These are phyloP conservation scores for Habrosyne pyritoides DNA, from an alignment of 2,888 invertebrate genomes.

Conservation along the genomic window DNA sequence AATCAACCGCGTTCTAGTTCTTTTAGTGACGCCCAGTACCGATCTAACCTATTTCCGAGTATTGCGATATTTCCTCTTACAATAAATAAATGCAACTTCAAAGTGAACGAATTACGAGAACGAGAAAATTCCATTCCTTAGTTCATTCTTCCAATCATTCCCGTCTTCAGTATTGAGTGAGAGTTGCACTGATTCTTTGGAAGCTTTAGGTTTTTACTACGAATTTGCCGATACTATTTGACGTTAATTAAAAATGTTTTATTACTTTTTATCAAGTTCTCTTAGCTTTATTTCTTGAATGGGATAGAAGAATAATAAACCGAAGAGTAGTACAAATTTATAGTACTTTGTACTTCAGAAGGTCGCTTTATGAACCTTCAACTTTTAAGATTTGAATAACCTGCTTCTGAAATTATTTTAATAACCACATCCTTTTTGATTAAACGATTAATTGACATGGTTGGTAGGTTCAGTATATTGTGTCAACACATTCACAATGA, in stretches of 20 bases:
- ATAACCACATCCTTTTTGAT: no score
- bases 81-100: constrained; percentile 9
- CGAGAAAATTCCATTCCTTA: background rate
- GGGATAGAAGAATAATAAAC: background rate
- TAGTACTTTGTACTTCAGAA: no score
- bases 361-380: no score
- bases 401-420: no score
- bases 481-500: no score
- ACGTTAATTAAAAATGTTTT: background rate
- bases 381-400: no score
- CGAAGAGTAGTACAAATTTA: no score
- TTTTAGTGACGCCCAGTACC: background rate
- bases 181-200: background rate
- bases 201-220: background rate
- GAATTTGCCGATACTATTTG: background rate
- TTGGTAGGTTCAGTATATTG: no score
- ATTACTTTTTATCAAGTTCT: background rate
- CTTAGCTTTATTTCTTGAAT: background rate
- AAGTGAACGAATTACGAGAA: background rate
- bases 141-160: background rate
- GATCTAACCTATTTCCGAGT: background rate
- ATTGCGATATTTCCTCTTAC: background rate
- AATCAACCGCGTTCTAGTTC: background rate
- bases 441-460: no score
- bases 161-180: background rate